Base-by-base conservation (phyloP, 2,888 invertebrate genomes). In the Pandemis corylana region DNA sequence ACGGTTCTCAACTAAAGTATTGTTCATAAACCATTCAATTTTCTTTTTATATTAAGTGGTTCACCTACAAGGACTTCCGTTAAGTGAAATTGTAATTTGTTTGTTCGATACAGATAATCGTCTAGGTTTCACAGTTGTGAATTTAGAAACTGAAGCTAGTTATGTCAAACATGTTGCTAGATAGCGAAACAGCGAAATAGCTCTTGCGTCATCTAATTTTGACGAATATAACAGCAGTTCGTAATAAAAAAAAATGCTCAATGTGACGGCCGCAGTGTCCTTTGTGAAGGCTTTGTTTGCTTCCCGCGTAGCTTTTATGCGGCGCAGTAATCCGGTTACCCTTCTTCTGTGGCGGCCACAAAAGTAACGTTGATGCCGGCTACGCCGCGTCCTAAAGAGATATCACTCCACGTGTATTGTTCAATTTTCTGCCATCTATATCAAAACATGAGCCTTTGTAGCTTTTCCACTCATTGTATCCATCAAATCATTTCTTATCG, bases 311-410 rank as follows among this genome's bases (percentile, higher is more conserved):
- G 69, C 69, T 74, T 74, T 74, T 70, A 74, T 74, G 74, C 53
- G 69, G 74, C 74, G 69, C 65, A 42, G 74, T 74, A 74, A 74
- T 74, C 74, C 69, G 69, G 74, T 74, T 74, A 70, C 61, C 51
- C 69, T 65, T 64, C 73, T 73, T 69, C 66, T 70, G 51, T 70
- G 41, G 68, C 59, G 66, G 66, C 61, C 69, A 70, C 74, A 70
- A 74, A 74, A 74, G 73, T 74, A 61, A 70, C 51, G 56, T 62
- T 59, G 51, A 72, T 72, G 62, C 49, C 61, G 70, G 64, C 53
- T 44, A 56, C 46, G 56, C 7, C 20, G 51, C 56, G 59, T 53
- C 56, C 56, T 56, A 46, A 59, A 71, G 61, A 71, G 64, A 71
- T 71, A 71, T 71, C 71, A 59, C 59, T 71, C 65, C 71, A 71